phyloP scores from a whole-genome alignment of 2,888 invertebrate species.

The Zygaena filipendulae region DNA sequence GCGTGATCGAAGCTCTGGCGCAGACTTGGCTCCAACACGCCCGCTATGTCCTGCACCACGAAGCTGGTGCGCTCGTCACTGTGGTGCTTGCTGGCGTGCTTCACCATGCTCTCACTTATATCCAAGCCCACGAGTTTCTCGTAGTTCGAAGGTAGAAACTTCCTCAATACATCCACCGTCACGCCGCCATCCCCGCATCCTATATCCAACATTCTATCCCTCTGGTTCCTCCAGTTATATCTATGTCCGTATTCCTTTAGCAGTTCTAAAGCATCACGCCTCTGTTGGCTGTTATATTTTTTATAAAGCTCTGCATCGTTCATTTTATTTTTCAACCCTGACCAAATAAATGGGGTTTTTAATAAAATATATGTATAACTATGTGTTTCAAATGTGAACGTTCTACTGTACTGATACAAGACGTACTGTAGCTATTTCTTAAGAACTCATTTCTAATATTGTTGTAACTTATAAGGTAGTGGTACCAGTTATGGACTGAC shows the following conservation, averaged over 20 bases:
- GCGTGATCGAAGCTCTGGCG: slow-evolving; percentile 67
- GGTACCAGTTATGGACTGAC: too few relatives aligned
- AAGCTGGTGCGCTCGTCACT: slow-evolving; percentile 42
- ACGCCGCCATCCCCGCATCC: slow-evolving; percentile 77
- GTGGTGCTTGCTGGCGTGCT: slow-evolving; percentile 61
- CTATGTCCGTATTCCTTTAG: slow-evolving; percentile 69
- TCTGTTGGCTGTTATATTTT: slow-evolving; percentile 69
- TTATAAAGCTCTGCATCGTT: slow-evolving; percentile 66
- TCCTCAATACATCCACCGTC: slow-evolving; percentile 67
- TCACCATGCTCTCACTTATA: slow-evolving; percentile 73
- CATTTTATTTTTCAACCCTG: too few relatives aligned
- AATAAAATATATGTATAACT: too few relatives aligned
- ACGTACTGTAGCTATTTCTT: too few relatives aligned
- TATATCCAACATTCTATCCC: slow-evolving; percentile 63
- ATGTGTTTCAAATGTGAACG: too few relatives aligned
- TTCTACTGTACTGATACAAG: too few relatives aligned
- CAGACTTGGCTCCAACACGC: slow-evolving; percentile 44
- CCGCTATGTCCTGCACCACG: slow-evolving; percentile 60
- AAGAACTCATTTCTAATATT: too few relatives aligned
- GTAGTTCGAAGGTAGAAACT: slow-evolving; percentile 59
- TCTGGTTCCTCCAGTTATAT: slow-evolving; percentile 58
- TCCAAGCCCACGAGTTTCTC: slow-evolving; percentile 68
- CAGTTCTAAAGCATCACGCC: slow-evolving; percentile 46
- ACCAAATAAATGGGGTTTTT: too few relatives aligned
- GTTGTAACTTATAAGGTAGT: too few relatives aligned